Percentiles rank a stretch among this genome's conserved stretches.
Evolutionary conservation across 2,797 vertebrate species (phyloP).

Genomic region (Hemibagrus guttatus): DNA sequence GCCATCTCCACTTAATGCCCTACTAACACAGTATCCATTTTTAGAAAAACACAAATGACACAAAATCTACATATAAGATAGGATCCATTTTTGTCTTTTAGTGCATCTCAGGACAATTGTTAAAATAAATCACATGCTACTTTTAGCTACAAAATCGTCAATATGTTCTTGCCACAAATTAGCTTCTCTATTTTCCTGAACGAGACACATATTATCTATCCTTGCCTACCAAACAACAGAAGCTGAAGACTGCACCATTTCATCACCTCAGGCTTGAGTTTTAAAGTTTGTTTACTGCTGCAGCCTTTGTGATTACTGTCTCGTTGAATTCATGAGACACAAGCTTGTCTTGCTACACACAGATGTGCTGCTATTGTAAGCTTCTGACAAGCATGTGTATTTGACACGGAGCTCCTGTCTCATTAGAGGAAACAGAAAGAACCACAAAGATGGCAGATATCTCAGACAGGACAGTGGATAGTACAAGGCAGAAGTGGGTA

Average conservation of each 20-base stretch:
- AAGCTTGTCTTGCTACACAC: slow-evolving; percentile 39
- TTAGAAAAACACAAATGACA: slow-evolving; percentile 23
- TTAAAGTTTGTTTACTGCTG: slow-evolving; percentile 42
- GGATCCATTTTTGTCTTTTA: background rate
- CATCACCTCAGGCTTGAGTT: slow-evolving; percentile 40
- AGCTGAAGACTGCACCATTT: slow-evolving; percentile 33
- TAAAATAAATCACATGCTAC: background rate
- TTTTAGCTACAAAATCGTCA: background rate
- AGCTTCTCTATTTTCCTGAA: slow-evolving; percentile 15
- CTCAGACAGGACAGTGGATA: slow-evolving; percentile 60
- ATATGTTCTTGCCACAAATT: background rate
- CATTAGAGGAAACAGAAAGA: slow-evolving; percentile 52
- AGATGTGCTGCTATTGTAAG: slow-evolving; percentile 41
- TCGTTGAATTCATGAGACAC: slow-evolving; percentile 42
- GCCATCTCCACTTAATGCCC: slow-evolving; percentile 49
- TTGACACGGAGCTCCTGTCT: slow-evolving; percentile 54
- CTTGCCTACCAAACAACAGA: slow-evolving; percentile 29
- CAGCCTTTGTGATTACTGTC: slow-evolving; percentile 43
- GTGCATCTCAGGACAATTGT: background rate
- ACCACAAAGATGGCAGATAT: slow-evolving; percentile 59
- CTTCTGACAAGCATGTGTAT: slow-evolving; percentile 47
- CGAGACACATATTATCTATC: background rate
- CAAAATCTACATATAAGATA: background rate
- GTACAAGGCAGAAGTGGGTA: slow-evolving; percentile 62
- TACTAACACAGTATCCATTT: slow-evolving; percentile 47